Evolutionary conservation across 2,888 invertebrate genomes (phyloP).

Genomic region (Leucophenga maculata): DNA sequence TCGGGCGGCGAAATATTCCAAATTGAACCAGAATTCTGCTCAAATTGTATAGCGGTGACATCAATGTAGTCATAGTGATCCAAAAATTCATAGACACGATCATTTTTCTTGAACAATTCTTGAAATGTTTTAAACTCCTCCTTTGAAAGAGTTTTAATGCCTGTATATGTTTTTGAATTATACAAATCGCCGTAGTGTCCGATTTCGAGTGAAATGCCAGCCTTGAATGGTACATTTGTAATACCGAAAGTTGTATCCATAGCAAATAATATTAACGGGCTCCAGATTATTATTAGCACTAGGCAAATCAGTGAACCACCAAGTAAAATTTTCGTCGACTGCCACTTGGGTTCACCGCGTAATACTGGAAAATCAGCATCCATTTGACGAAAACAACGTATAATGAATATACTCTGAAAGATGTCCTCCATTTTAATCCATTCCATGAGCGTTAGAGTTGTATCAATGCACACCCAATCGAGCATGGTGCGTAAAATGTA

Average conservation of each 20-base stretch:
- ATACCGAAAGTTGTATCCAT: slow-evolving; percentile 91
- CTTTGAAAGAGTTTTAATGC: slow-evolving; percentile 77
- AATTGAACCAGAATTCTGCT: slow-evolving; percentile 49
- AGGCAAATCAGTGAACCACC: slow-evolving; percentile 89
- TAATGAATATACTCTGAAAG: slow-evolving; percentile 89
- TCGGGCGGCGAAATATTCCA: slow-evolving; percentile 57
- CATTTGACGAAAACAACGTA: slow-evolving; percentile 84
- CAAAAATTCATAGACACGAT: slow-evolving; percentile 45
- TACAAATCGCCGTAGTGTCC: slow-evolving; percentile 94
- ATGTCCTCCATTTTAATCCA: slow-evolving; percentile 99
- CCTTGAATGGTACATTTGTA: slow-evolving; percentile 87
- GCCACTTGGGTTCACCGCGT: slow-evolving; percentile 85
- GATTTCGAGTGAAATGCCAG: slow-evolving; percentile 85
- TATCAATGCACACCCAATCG: slow-evolving; percentile 99
- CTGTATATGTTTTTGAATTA: slow-evolving; percentile 87
- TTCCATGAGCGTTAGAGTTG: slow-evolving; percentile 95
- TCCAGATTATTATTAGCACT: slow-evolving; percentile 95
- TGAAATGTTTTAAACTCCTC: slow-evolving; percentile 76
- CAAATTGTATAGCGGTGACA: slow-evolving; percentile 47
- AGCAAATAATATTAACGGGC: slow-evolving; percentile 95
- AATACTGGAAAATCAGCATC: slow-evolving; percentile 92
- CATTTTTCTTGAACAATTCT: slow-evolving; percentile 74
- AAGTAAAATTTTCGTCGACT: slow-evolving; percentile 88
- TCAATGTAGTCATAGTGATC: slow-evolving; percentile 46
- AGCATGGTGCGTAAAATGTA: slow-evolving; percentile 96